A percentile compares a stretch with the other conserved stretches of the same genome.
These are phyloP conservation scores for Siderastrea siderea DNA, from an alignment of 92 coral and sea anemone species.

Conservation along the genomic window DNA sequence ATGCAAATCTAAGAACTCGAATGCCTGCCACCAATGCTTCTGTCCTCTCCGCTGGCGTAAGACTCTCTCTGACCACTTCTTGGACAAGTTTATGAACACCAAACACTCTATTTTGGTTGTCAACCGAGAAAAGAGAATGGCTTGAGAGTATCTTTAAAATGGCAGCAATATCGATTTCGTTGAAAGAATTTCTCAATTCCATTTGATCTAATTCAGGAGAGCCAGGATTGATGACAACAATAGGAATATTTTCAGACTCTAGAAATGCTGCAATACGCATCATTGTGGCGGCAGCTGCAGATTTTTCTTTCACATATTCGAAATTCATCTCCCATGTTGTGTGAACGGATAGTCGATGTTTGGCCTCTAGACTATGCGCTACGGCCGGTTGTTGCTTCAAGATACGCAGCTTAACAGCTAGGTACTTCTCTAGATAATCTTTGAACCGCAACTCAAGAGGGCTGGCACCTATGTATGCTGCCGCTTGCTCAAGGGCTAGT, in stretches of 20 bases:
- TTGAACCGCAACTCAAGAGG: constrained; percentile 1
- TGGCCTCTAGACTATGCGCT: constrained; percentile 39
- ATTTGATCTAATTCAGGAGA: constrained; percentile 14
- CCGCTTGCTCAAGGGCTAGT: constrained; percentile 72
- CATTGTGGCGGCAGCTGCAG: not conserved
- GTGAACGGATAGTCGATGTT: constrained; percentile 56
- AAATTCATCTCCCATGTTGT: constrained; percentile 72
- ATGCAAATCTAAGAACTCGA: constrained; percentile 8
- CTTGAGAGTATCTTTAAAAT: not conserved
- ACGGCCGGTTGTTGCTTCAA: constrained; percentile 5
- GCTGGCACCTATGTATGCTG: constrained; percentile 42
- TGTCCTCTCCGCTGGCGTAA: not conserved
- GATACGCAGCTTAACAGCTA: constrained; percentile 6
- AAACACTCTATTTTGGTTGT: not conserved
- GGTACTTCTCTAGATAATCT: constrained; percentile 41
- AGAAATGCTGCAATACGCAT: not conserved
- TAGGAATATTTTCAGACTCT: not conserved
- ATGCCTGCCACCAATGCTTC: constrained; percentile 3
- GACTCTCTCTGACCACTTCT: constrained; percentile 23
- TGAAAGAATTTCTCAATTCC: constrained; percentile 3
- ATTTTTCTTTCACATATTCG: constrained; percentile 4
- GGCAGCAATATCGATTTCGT: not conserved
- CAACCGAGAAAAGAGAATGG: constrained; percentile 18
- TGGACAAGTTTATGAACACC: constrained; percentile 25
- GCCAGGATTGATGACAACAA: not conserved